Percentiles rank a stretch among this genome's conserved stretches.
phyloP scores from a whole-genome alignment of 2,888 invertebrate genomes.

The Spisula subtruncata region DNA sequence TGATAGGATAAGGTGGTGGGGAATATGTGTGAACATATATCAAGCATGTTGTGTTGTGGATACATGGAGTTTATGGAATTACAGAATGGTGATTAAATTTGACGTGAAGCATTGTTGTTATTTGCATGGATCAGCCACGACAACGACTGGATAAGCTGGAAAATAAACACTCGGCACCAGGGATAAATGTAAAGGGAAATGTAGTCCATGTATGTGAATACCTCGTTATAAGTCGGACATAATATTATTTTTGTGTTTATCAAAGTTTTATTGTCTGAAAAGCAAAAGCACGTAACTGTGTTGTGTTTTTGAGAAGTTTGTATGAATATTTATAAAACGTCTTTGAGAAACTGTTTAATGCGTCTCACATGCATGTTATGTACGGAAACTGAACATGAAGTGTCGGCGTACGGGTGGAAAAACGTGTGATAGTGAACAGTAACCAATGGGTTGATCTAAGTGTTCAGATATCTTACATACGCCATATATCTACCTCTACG shows the following conservation, averaged over 20 bases:
- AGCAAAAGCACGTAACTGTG: neutral
- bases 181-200: neutral
- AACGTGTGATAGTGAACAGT: neutral
- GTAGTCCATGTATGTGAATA: neutral
- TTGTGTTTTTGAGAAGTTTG: neutral
- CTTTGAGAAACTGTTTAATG: neutral
- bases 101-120: neutral
- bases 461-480: neutral
- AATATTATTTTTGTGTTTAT: neutral
- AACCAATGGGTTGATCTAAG: neutral
- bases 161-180: neutral
- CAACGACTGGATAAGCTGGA: neutral
- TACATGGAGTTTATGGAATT: neutral
- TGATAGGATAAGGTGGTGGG: neutral
- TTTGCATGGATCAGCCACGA: no score
- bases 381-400: neutral
- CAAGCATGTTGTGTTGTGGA: neutral
- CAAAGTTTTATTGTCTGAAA: neutral
- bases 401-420: neutral
- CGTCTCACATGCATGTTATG: no score
- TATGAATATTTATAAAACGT: neutral
- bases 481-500: neutral
- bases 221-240: neutral
- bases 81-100: neutral
- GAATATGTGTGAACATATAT: neutral